Evolutionary conservation across 2,113 vertebrate genomes (phyloP).

Genomic region (Pristiophorus japonicus): DNA sequence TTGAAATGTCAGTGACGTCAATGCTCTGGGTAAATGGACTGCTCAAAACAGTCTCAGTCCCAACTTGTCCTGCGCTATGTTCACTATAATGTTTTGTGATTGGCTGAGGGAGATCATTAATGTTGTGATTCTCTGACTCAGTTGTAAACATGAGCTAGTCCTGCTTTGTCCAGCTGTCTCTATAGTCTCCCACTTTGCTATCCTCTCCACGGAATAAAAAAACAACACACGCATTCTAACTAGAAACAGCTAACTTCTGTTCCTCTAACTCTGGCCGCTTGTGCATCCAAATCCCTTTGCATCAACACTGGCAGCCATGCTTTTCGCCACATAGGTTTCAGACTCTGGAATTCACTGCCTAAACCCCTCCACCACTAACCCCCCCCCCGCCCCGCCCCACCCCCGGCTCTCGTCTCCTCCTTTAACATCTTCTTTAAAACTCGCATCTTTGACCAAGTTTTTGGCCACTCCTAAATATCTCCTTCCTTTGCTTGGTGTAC

Average conservation of each 20-base stretch:
- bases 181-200: background rate
- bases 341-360: background rate
- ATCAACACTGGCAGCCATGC: background rate
- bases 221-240: background rate
- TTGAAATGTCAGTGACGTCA: constrained; percentile 15
- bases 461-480: background rate
- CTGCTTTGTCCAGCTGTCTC: background rate
- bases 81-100: background rate
- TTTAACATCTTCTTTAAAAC: background rate
- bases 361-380: background rate
- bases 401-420: background rate
- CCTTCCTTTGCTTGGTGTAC: background rate
- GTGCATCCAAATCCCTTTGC: background rate
- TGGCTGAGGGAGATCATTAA: background rate
- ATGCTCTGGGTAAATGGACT: background rate
- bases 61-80: background rate
- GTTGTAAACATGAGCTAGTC: background rate
- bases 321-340: background rate
- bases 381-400: too few relatives aligned
- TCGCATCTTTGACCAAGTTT: background rate
- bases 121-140: background rate
- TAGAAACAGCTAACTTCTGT: background rate
- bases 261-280: background rate
- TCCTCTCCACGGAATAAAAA: background rate
- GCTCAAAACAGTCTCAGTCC: background rate